Conservation (phyloP, 2,113 vertebrate genomes). For the Bos indicus region DNA sequence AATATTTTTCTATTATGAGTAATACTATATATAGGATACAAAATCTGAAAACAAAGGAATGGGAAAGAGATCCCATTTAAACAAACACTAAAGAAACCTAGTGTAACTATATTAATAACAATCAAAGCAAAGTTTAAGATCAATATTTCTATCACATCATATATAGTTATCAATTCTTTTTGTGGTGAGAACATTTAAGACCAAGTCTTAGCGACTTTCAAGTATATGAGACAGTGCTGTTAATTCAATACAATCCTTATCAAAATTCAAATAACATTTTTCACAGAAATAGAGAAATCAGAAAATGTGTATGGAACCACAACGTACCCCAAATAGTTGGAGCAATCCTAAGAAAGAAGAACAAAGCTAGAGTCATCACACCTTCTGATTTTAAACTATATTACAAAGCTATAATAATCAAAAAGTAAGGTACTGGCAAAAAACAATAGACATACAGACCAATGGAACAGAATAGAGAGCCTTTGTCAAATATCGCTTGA, state of each 20-base stretch:
- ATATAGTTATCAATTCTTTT: neutral
- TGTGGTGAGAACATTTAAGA: neutral
- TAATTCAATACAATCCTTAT: neutral
- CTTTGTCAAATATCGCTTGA: neutral
- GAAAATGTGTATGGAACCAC: neutral
- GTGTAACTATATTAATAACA: neutral
- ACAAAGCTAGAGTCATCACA: neutral
- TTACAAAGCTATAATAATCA: neutral
- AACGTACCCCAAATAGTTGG: neutral
- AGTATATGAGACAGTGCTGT: neutral
- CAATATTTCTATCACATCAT: neutral
- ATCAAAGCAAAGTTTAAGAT: neutral
- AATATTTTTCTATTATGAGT: neutral
- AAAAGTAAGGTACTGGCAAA: neutral
- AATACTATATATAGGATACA: neutral
- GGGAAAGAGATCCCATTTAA: neutral
- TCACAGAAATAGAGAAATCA: neutral
- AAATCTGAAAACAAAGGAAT: neutral
- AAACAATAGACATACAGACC: neutral
- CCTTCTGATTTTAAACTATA: neutral
- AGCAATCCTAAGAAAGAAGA: neutral
- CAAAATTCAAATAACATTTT: neutral
- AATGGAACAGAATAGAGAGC: neutral
- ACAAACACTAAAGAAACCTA: neutral
- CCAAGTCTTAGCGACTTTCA: neutral